A percentile compares a stretch with the other conserved stretches of the same genome.
These are phyloP conservation scores for Tenebrio molitor DNA, from an alignment of 1,140 invertebrate genomes.

Conservation along the genomic window DNA sequence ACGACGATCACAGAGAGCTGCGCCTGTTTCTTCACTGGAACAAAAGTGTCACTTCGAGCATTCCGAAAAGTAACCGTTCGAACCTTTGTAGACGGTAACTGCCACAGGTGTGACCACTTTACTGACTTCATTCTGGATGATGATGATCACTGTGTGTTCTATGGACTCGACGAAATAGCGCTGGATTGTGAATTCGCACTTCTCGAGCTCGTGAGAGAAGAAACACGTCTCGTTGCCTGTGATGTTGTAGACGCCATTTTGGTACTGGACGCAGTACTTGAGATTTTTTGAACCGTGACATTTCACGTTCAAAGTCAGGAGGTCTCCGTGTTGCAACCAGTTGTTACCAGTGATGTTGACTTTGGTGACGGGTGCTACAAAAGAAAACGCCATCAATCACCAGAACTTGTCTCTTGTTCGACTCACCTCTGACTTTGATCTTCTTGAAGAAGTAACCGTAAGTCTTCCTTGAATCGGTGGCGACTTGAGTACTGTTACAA, in stretches of 20 bases:
- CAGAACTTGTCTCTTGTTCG: not conserved
- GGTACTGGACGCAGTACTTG: conserved; percentile 74
- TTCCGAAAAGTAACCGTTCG: conserved; percentile 5
- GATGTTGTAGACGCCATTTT: conserved; percentile 78
- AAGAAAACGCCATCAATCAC: not conserved
- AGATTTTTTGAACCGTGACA: conserved; percentile 82
- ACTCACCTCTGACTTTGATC: conserved; percentile 74
- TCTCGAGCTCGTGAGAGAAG: conserved; percentile 62
- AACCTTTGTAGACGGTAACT: conserved; percentile 87
- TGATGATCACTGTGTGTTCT: conserved; percentile 79
- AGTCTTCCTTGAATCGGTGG: conserved; percentile 75
- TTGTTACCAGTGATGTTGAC: conserved; percentile 78
- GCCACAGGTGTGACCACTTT: conserved; percentile 76
- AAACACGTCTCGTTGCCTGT: conserved; percentile 84
- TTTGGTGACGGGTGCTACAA: conserved; percentile 75
- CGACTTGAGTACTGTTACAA: conserved; percentile 74
- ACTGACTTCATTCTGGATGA: conserved; percentile 81
- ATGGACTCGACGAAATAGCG: conserved; percentile 78
- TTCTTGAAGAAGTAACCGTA: conserved; percentile 77
- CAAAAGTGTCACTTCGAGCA: conserved; percentile 49
- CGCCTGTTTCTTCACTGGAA: conserved; percentile 79
- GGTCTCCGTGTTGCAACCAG: conserved; percentile 85
- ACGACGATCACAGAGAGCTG: conserved; percentile 89
- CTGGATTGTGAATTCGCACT: conserved; percentile 74
- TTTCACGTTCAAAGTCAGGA: conserved; percentile 77